A percentile compares a stretch with the other conserved stretches of the same genome.
phyloP scores from a whole-genome alignment of 2,888 invertebrate species.

The Odontothrips loti region DNA sequence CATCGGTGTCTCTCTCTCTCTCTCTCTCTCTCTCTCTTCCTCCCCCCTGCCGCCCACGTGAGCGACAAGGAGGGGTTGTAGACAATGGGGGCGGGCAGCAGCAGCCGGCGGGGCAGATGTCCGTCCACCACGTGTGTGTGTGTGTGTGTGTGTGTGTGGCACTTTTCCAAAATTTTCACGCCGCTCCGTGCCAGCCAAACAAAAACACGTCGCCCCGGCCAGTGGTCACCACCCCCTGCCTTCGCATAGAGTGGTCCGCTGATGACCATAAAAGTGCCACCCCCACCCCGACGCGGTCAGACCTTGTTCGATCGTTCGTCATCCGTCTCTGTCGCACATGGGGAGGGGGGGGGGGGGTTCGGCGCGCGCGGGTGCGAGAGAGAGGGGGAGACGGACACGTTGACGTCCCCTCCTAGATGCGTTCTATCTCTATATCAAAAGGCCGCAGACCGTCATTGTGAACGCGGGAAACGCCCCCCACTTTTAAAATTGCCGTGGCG shows the following conservation, averaged over 20 bases:
- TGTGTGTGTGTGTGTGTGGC: slow-evolving; percentile 8
- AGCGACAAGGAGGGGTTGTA: neutral
- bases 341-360: too few species aligned
- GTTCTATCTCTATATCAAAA: too few species aligned
- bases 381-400: too few species aligned
- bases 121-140: neutral
- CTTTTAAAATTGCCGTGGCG: too few species aligned
- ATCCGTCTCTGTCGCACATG: neutral
- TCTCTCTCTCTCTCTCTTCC: too few species aligned
- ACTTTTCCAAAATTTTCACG: slow-evolving; percentile 22
- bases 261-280: slow-evolving; percentile 14
- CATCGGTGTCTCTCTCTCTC: too few species aligned
- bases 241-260: neutral
- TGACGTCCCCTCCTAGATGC: too few species aligned
- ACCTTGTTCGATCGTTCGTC: neutral
- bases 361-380: too few species aligned
- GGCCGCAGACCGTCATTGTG: too few species aligned
- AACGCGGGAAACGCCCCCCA: too few species aligned
- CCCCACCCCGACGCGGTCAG: neutral
- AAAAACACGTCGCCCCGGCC: slow-evolving; percentile 3
- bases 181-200: neutral
- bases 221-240: neutral
- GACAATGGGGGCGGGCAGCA: neutral
- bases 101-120: slow-evolving; percentile 19
- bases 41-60: neutral